phyloP scores from a whole-genome alignment of 92 coral and sea anemone genomes.

The Heteractis magnifica region DNA sequence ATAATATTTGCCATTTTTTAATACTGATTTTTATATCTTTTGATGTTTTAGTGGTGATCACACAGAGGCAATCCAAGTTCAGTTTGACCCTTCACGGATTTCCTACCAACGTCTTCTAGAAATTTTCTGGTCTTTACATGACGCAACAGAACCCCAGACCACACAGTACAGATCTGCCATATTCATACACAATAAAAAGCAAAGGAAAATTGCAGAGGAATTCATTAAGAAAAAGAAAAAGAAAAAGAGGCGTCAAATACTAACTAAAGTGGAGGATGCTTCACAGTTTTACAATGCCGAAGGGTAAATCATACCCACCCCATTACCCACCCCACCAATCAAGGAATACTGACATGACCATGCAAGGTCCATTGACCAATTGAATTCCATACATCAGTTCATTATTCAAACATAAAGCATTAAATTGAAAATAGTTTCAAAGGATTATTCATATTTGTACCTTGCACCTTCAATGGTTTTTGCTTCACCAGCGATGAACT shows the following conservation, averaged over 20 bases:
- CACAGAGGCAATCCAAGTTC: conserved; percentile 66
- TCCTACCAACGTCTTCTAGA: conserved; percentile 46
- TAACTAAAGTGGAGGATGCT: conserved; percentile 62
- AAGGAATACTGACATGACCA: no score
- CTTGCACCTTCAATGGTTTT: no score
- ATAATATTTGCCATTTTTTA: background rate
- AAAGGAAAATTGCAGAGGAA: conserved; percentile 48
- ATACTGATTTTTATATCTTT: background rate
- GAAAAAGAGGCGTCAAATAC: conserved; percentile 1
- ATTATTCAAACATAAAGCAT: no score
- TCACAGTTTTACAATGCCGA: conserved; percentile 73
- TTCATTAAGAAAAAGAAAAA: conserved; percentile 44
- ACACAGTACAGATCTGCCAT: conserved; percentile 72
- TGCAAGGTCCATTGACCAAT: no score
- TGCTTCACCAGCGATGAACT: no score
- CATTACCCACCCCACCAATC: background rate
- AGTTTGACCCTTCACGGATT: conserved; percentile 57
- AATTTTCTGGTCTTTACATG: conserved; percentile 73
- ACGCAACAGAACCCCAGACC: conserved; percentile 43
- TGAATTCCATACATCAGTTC: no score
- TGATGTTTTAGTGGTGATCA: conserved; percentile 62
- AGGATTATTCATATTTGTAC: no score
- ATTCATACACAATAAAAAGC: conserved; percentile 65
- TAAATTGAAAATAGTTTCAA: no score
- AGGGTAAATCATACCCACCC: conserved; percentile 36